Percentiles rank a stretch among this genome's conserved stretches.
Evolutionary conservation across 2,888 invertebrate species (phyloP).

Genomic region (Merodon equestris): DNA sequence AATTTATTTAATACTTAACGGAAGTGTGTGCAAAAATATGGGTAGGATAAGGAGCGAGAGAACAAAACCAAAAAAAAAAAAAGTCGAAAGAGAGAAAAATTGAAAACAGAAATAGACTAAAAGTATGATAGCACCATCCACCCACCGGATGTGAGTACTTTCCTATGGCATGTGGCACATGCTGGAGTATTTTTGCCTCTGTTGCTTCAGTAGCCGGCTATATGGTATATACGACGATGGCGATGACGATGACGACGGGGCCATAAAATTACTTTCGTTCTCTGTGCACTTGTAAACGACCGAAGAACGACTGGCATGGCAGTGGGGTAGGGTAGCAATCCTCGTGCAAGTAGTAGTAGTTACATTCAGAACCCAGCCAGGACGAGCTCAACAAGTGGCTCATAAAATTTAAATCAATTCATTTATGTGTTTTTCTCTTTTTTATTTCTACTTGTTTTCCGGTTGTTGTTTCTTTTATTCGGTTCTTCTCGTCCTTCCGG

Average conservation of each 20-base stretch:
- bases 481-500: conserved; percentile 20
- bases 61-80: conserved; percentile 30
- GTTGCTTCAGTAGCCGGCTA: too few species aligned
- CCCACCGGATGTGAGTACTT: conserved; percentile 22
- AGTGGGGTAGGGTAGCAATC: conserved; percentile 26
- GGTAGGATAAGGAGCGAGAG: background rate
- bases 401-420: conserved; percentile 73
- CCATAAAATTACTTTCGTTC: conserved; percentile 64
- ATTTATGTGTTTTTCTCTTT: conserved; percentile 71
- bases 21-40: conserved; percentile 53
- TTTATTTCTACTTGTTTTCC: conserved; percentile 60
- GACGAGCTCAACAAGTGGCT: conserved; percentile 71
- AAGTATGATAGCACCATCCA: conserved; percentile 22
- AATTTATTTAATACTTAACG: conserved; percentile 52
- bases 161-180: too few species aligned
- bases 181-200: too few species aligned
- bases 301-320: conserved; percentile 17
- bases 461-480: conserved; percentile 60
- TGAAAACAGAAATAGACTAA: conserved; percentile 22
- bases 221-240: conserved; percentile 1
- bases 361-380: conserved; percentile 45
- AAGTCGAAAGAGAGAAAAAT: conserved; percentile 16
- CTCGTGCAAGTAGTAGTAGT: conserved; percentile 28
- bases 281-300: conserved; percentile 44
- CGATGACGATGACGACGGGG: conserved; percentile 18